phyloP scores from a whole-genome alignment of 2,113 vertebrate genomes.

The Hyperopisus bebe region DNA sequence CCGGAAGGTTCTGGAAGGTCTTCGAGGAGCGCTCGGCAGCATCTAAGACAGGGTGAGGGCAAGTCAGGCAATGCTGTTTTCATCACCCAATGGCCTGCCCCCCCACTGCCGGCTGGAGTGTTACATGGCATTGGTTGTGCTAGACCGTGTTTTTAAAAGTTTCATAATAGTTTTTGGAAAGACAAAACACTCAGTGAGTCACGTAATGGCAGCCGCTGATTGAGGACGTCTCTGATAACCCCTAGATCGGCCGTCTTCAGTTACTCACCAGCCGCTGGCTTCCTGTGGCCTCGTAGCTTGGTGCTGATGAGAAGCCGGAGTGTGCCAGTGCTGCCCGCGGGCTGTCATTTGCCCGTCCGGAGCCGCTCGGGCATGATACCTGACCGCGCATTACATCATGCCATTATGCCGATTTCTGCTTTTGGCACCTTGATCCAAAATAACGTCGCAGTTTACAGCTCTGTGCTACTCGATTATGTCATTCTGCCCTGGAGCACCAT shows the following conservation, averaged over 20 bases:
- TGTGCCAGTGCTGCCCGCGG: background rate
- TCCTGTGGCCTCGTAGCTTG: background rate
- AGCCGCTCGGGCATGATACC: background rate
- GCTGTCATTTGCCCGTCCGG: background rate
- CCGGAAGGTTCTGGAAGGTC: background rate
- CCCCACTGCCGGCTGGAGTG: background rate
- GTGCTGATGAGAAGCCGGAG: background rate
- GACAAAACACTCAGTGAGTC: background rate
- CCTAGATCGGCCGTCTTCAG: background rate
- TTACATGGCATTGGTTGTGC: background rate
- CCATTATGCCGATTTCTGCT: background rate
- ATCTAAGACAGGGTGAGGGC: background rate
- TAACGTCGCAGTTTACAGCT: background rate
- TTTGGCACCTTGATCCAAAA: background rate
- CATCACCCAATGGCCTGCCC: background rate
- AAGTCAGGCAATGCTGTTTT: background rate
- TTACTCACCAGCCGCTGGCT: background rate
- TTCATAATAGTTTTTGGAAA: background rate
- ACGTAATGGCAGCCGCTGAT: background rate
- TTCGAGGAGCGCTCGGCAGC: background rate
- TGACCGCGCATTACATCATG: background rate
- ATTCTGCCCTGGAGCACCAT: background rate
- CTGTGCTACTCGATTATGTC: background rate
- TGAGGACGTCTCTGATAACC: background rate
- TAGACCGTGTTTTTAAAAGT: background rate